Conservation (phyloP, 2,113 vertebrate species). For the Suncus etruscus region DNA sequence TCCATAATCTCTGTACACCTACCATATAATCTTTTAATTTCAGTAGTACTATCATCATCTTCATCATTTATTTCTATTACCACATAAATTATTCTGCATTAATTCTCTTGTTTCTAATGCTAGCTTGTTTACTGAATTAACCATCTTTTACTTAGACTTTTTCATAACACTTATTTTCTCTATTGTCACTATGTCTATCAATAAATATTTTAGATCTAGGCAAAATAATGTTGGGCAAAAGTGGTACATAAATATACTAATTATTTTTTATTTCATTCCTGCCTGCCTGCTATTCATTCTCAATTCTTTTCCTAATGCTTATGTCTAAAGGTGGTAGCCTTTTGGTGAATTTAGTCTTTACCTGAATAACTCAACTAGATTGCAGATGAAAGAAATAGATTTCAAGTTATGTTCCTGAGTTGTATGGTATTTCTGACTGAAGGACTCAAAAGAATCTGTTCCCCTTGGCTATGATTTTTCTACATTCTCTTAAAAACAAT, state of each 20-base stretch:
- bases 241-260: background rate
- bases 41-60: background rate
- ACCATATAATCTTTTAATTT: background rate
- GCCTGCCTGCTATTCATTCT: too few relatives aligned
- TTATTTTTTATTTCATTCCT: background rate
- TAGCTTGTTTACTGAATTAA: background rate
- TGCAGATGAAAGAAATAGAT: background rate
- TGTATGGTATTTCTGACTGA: background rate
- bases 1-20: background rate
- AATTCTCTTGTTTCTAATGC: background rate
- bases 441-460: background rate
- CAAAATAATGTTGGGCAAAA: background rate
- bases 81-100: background rate
- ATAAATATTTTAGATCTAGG: background rate
- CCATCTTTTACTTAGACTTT: background rate
- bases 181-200: background rate
- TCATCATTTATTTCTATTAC: background rate
- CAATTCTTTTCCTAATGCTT: background rate
- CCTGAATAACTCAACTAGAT: background rate
- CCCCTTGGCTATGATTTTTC: background rate
- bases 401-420: background rate
- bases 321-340: background rate
- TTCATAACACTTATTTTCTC: background rate
- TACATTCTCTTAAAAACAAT: background rate
- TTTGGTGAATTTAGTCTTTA: background rate